These are phyloP conservation scores for Trichonephila clavipes DNA, from an alignment of 1,140 invertebrate species.

Conservation along the genomic window DNA sequence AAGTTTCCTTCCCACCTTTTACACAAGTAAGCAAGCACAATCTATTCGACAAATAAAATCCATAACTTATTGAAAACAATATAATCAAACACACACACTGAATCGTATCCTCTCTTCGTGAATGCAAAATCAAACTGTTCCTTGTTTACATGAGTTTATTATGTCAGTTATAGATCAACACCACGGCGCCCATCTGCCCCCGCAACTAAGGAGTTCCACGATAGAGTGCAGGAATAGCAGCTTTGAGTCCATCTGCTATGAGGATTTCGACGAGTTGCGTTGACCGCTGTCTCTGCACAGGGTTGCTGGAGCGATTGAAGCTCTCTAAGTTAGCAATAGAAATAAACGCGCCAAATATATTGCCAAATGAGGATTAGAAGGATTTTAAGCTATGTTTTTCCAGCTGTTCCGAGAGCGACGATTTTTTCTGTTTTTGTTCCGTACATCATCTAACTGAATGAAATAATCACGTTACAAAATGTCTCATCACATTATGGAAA, in stretches of 20 bases:
- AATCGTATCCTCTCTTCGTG: background rate
- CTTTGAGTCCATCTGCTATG: conserved; percentile 51
- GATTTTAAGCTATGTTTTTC: background rate
- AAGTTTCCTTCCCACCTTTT: conserved; percentile 14
- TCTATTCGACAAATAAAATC: conserved; percentile 8
- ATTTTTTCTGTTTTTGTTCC: too few relatives aligned
- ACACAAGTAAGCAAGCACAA: conserved; percentile 14
- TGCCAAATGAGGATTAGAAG: background rate
- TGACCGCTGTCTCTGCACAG: conserved; percentile 53
- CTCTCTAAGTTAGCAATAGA: background rate
- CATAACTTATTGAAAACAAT: background rate
- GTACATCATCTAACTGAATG: too few relatives aligned
- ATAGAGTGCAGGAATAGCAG: background rate
- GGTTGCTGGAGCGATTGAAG: conserved; percentile 36
- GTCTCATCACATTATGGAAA: too few relatives aligned
- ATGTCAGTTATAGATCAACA: background rate
- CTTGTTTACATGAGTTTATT: background rate
- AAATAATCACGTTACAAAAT: too few relatives aligned
- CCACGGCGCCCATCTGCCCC: background rate
- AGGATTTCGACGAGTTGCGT: conserved; percentile 21
- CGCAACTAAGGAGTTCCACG: background rate
- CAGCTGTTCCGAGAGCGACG: background rate
- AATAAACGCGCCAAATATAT: conserved; percentile 21
- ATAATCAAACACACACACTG: background rate
- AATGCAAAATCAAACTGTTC: background rate